Base-by-base conservation (phyloP, 2,113 vertebrate species). In the Rhegmatorhina hoffmannsi region DNA sequence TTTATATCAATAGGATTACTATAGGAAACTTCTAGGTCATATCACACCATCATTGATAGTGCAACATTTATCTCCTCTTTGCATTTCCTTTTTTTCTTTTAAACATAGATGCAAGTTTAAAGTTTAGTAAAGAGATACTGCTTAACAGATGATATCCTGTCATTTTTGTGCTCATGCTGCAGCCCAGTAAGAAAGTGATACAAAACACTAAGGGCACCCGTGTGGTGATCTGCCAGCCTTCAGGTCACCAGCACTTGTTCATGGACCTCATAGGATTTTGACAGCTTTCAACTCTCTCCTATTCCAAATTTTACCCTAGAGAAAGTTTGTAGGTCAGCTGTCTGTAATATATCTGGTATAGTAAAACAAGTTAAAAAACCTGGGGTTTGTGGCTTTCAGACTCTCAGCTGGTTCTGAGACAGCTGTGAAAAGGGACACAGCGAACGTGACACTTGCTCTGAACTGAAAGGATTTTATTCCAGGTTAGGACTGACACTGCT, bases 121-220 rank as follows among this genome's bases (percentile, higher is more conserved):
- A 86, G 53, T 72, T 49, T 64, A 67, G 36, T 40, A 13, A 68
- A 14, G 31, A 59, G 24, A 79, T 59, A 28, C 9, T 58, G 17
- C 12, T 77, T 14, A 46, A 50, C 33, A 86, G 56, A 28, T 28
- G 52, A 52, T 23, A 49, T 9, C 15, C n/a, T 72, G 43, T n/a
- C 50, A 21, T 76, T 53, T 75, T 36, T 5, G 0, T 40, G 11
- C 25, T 63, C 4, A 1, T 24, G 20, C 49, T 77, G 63, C 47
- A 59, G n/a, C 11, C 11, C 53, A 12, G 6, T 15, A 49, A 67
- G 13, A n/a, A 75, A 80, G 18, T 7, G 5, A 49, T 75, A 64
- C 53, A 63, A 58, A 29, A 13, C 1, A 1, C 4, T 29, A 2
- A 43, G 6, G 34, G 11, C 33, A 68, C 1, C 0, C 0, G 1